phyloP scores from a whole-genome alignment of 64 coral and sea anemone species.

The Cladopsammia gracilis region DNA sequence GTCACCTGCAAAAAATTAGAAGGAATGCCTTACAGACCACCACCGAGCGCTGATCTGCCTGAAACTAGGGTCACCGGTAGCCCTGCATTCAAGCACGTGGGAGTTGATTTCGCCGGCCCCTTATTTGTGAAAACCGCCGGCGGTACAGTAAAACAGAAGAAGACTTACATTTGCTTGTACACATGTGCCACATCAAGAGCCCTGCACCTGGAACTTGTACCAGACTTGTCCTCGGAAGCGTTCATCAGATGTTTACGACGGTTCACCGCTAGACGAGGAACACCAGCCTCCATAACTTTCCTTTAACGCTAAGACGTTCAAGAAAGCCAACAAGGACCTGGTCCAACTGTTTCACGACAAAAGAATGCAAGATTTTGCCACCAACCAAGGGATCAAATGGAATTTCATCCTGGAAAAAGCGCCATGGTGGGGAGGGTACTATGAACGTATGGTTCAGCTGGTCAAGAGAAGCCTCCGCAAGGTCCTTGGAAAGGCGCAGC shows the following conservation, averaged over 20 bases:
- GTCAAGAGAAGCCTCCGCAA: constrained; percentile 78
- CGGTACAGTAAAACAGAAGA: constrained; percentile 26
- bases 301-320: constrained; percentile 85
- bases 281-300: constrained; percentile 61
- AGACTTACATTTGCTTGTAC: constrained; percentile 79
- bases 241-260: constrained; percentile 67
- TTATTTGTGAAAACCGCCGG: constrained; percentile 60
- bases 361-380: constrained; percentile 44
- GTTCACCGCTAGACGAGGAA: constrained; percentile 59
- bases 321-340: constrained; percentile 75
- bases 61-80: constrained; percentile 53
- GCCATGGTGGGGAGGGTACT: constrained; percentile 63
- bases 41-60: constrained; percentile 36
- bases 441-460: constrained; percentile 62
- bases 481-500: constrained; percentile 57
- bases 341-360: constrained; percentile 43
- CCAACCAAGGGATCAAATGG: constrained; percentile 74
- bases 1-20: constrained; percentile 57
- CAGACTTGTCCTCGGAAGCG: constrained; percentile 69
- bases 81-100: constrained; percentile 66
- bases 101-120: constrained; percentile 71
- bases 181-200: constrained; percentile 70
- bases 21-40: constrained; percentile 49
- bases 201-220: constrained; percentile 62
- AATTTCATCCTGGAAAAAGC: constrained; percentile 73